Evolutionary conservation across 1,140 invertebrate species (phyloP).

Genomic region (Zaprionus davidi): DNA sequence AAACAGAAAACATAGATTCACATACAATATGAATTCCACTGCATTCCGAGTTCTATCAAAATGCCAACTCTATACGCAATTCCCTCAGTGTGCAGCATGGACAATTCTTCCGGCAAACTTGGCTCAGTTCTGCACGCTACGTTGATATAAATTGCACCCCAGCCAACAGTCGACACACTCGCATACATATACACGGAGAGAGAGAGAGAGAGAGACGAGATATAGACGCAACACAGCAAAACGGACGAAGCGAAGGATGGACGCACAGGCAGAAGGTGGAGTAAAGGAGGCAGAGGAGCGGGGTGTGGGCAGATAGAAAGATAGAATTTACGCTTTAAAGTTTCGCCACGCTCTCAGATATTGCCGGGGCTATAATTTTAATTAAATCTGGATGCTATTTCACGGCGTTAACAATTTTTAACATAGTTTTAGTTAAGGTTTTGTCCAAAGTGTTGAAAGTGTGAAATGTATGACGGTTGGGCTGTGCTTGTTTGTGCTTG

Average conservation of each 20-base stretch:
- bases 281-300: not conserved
- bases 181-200: not conserved
- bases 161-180: constrained; percentile 16
- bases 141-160: constrained; percentile 64
- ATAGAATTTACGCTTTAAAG: constrained; percentile 72
- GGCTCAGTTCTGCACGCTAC: constrained; percentile 27
- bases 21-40: no score
- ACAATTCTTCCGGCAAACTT: constrained; percentile 45
- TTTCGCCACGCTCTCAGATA: constrained; percentile 62
- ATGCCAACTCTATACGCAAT: not conserved
- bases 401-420: constrained; percentile 66
- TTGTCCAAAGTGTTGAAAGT: constrained; percentile 42
- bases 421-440: constrained; percentile 65
- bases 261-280: not conserved
- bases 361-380: constrained; percentile 77
- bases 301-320: constrained; percentile 19
- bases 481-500: not conserved
- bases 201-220: constrained; percentile 7
- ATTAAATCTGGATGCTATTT: constrained; percentile 69
- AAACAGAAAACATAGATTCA: no score
- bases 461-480: constrained; percentile 37
- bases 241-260: not conserved
- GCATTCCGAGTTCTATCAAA: not conserved
- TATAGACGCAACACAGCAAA: not conserved
- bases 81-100: constrained; percentile 55